Base-by-base conservation (phyloP, 2,797 vertebrate species). In the Halcyon badia region DNA sequence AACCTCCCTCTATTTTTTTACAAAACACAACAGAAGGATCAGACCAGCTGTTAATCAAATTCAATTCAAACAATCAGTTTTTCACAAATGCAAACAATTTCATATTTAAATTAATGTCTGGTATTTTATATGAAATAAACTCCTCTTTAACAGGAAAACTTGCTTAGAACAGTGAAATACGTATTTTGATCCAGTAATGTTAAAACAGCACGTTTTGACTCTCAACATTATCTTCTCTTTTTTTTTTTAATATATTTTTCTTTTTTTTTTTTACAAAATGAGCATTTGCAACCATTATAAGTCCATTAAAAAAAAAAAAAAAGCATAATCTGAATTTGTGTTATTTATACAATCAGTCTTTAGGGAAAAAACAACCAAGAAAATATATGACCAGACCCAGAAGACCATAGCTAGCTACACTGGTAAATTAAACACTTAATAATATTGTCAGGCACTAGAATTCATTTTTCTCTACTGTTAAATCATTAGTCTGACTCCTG, bases 151-250 rank as follows among this genome's bases (percentile, higher is more conserved):
- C 16, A 54, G 6, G 1, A 77, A 69, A 83, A 33, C 14, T 48
- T 66, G 1, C 7, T 87, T 73, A 66, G 44, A 77, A 77, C 1
- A 5, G 5, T 18, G 5, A 80, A 65, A 83, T 49, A 19, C 9
- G 26, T 3, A 37, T 64, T 90, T 78, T 49, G 11, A 31, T 66
- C 2, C 2, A 42, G 1, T 51, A 46, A 64, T 37, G 6, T 21
- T 82, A 72, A 71, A 94, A 52, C 31, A 49, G 0, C 0, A 0
- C 31, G 3, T 37, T 77, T 56, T 60, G 39, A 10, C 1, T 19
- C 65, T 48, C 15, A 70, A 11, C 3, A 16, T 33, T 37, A 28
- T 58, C 73, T 52, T 42, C 0, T 56, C 1, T 57, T 1, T 9
- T 14, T 8, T 39, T 46, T 33, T 0, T 33, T 39, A 37, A 10